Percentiles rank a stretch among this genome's conserved stretches.
phyloP scores from a whole-genome alignment of 1,140 invertebrate species.

The Anthonomus grandis region DNA sequence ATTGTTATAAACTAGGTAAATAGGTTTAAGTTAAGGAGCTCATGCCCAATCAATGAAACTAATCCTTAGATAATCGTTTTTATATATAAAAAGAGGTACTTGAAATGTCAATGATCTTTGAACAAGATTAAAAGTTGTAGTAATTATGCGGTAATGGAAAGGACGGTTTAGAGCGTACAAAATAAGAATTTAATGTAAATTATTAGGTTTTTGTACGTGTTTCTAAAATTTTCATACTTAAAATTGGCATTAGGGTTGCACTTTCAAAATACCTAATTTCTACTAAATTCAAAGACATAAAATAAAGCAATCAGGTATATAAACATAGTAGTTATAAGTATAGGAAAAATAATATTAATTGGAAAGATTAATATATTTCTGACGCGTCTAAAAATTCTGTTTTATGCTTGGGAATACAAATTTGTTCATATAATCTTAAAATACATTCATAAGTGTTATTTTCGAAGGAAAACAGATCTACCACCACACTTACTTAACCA shows the following conservation, averaged over 20 bases:
- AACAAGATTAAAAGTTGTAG: not conserved
- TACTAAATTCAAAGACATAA: too few relatives aligned
- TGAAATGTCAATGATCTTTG: constrained; percentile 3
- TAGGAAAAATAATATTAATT: too few relatives aligned
- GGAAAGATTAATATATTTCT: too few relatives aligned
- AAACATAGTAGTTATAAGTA: too few relatives aligned
- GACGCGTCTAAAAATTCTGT: too few relatives aligned
- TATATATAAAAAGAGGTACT: not conserved
- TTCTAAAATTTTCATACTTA: not conserved
- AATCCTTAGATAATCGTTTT: constrained; percentile 4
- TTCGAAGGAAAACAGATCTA: too few relatives aligned
- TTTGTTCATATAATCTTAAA: too few relatives aligned
- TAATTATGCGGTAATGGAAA: not conserved
- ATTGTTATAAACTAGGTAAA: not conserved
- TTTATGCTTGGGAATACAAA: too few relatives aligned
- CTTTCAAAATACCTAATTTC: not conserved
- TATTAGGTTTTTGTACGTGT: not conserved
- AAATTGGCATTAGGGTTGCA: not conserved
- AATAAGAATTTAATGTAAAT: not conserved
- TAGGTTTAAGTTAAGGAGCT: not conserved
- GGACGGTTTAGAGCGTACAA: not conserved
- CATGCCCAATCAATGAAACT: not conserved
- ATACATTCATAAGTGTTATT: too few relatives aligned
- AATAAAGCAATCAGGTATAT: too few relatives aligned
- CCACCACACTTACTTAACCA: too few relatives aligned